These are phyloP conservation scores for Drymonia ruficornis DNA, from an alignment of 2,888 invertebrate species.

Conservation along the genomic window DNA sequence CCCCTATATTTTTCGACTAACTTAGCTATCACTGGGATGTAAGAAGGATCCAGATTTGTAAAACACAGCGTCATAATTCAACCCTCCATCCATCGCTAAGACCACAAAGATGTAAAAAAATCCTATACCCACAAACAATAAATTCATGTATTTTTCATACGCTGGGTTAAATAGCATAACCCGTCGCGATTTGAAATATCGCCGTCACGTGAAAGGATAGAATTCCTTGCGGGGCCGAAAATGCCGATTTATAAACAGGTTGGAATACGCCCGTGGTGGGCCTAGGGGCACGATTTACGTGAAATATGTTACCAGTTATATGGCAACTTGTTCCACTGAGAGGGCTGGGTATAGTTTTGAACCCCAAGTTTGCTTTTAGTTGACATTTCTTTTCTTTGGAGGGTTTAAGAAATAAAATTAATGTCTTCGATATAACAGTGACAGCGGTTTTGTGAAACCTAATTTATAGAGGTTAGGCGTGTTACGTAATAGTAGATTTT, in stretches of 20 bases:
- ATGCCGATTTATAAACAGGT: conserved; percentile 1
- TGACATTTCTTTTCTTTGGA: not conserved
- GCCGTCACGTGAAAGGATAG: not conserved
- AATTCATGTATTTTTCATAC: conserved; percentile 3
- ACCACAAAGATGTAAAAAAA: not conserved
- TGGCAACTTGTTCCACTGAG: not conserved
- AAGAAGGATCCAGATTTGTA: too few species aligned
- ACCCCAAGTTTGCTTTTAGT: not conserved
- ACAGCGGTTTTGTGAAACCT: too few species aligned
- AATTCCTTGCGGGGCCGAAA: not conserved
- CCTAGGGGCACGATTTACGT: not conserved
- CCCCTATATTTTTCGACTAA: too few species aligned
- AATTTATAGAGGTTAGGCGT: too few species aligned
- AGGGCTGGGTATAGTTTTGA: not conserved
- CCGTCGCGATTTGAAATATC: conserved; percentile 2
- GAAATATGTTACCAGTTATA: not conserved
- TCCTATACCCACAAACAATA: not conserved
- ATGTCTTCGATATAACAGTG: too few species aligned
- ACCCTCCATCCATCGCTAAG: not conserved
- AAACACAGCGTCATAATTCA: not conserved
- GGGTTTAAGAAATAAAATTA: not conserved
- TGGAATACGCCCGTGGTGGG: not conserved
- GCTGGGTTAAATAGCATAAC: not conserved
- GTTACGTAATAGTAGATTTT: too few species aligned
- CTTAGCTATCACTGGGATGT: too few species aligned